Conservation (phyloP, 2,113 vertebrate species). For the Psophia crepitans region DNA sequence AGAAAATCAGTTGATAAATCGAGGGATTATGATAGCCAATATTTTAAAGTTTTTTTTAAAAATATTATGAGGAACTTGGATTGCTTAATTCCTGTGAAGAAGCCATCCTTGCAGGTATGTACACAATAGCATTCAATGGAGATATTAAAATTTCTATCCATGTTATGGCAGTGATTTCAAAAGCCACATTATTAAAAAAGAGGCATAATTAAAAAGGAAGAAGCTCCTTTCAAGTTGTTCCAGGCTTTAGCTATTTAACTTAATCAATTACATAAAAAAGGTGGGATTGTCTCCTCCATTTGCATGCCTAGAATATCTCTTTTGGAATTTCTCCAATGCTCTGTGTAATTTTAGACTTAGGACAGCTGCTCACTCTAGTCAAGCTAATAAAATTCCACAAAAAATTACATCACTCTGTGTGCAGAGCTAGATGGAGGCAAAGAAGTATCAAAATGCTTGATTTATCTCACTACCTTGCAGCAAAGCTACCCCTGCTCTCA, state of each 20-base stretch:
- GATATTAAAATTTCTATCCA: neutral
- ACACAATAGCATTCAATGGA: neutral
- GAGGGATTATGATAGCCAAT: neutral
- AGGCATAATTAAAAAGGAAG: neutral
- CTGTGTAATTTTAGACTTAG: neutral
- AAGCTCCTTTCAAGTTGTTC: neutral
- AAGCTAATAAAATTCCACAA: neutral
- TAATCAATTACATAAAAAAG: neutral
- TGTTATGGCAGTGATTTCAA: neutral
- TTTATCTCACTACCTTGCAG: neutral
- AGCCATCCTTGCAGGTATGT: neutral
- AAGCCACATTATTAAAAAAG: neutral
- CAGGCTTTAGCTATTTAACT: neutral
- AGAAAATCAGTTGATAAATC: neutral
- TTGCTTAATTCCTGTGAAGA: neutral
- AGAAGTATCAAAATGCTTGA: neutral
- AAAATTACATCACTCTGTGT: neutral
- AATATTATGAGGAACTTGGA: neutral
- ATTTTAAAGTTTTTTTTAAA: neutral
- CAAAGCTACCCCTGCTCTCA: neutral
- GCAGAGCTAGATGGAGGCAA: neutral
- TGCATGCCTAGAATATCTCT: neutral
- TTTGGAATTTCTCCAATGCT: neutral
- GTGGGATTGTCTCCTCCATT: neutral
- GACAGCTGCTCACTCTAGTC: neutral